A percentile compares a stretch with the other conserved stretches of the same genome.
Evolutionary conservation across 1,140 invertebrate genomes (phyloP).

Genomic region (Apis laboriosa): DNA sequence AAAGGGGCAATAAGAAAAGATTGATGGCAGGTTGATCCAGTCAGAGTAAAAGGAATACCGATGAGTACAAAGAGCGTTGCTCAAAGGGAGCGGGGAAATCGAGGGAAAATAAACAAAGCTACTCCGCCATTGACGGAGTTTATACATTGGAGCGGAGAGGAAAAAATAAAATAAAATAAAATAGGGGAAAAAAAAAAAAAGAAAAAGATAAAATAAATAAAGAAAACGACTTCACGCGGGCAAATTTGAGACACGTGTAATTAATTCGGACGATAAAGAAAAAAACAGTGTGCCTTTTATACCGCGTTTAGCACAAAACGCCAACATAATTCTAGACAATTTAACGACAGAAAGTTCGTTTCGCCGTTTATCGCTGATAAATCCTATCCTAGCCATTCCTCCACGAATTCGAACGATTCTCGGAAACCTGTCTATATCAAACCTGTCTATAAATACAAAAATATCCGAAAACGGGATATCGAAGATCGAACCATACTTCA

Average conservation of each 20-base stretch:
- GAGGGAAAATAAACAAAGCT: conserved; percentile 20
- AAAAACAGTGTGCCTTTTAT: neutral
- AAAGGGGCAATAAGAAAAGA: neutral
- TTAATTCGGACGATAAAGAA: neutral
- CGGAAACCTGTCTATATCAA: too few relatives aligned
- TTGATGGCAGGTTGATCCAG: neutral
- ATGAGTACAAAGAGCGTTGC: neutral
- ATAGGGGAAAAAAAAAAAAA: too few relatives aligned
- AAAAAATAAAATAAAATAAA: too few relatives aligned
- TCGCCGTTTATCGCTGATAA: neutral
- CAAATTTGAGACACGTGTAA: neutral
- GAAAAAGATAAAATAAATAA: too few relatives aligned
- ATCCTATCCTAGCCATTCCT: neutral
- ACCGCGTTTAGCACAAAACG: neutral
- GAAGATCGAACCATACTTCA: neutral
- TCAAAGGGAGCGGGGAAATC: conserved; percentile 3
- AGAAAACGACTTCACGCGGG: neutral
- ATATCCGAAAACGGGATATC: neutral
- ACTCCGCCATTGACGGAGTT: neutral
- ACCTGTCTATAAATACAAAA: neutral
- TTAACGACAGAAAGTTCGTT: neutral
- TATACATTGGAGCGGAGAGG: neutral
- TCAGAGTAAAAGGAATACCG: neutral
- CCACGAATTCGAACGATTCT: neutral
- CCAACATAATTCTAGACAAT: neutral